phyloP scores from a whole-genome alignment of 2,797 vertebrate genomes.

The Dendrocincla tyrannina region DNA sequence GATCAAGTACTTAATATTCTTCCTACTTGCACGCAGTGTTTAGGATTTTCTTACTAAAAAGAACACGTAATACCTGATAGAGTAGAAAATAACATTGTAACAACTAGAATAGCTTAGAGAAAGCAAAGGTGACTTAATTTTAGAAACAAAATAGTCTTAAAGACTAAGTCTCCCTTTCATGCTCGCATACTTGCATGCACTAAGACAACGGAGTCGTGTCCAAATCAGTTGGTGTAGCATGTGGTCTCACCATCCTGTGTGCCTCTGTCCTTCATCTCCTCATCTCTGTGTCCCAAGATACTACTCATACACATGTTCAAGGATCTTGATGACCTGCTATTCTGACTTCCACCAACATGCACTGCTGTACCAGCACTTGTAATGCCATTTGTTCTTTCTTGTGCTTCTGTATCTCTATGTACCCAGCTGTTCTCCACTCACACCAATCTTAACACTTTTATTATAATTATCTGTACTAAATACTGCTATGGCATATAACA shows the following conservation, averaged over 20 bases:
- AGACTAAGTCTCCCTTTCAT: not conserved
- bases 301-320: not conserved
- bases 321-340: not conserved
- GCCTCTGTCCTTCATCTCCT: not conserved
- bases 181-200: rapidly evolving
- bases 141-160: not conserved
- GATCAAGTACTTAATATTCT: not conserved
- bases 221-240: not conserved
- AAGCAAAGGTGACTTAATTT: not conserved
- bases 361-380: rapidly evolving
- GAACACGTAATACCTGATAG: not conserved
- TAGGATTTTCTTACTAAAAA: not conserved
- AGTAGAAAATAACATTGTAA: not conserved
- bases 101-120: not conserved
- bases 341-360: not conserved
- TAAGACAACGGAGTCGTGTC: not conserved
- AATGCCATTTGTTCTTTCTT: not conserved
- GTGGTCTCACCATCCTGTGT: not conserved
- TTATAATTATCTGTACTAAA: not conserved
- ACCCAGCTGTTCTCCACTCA: not conserved
- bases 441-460: not conserved
- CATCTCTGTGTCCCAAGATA: not conserved
- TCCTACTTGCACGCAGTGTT: not conserved
- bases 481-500: not conserved
- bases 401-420: not conserved